Percentiles rank a stretch among this genome's conserved stretches.
Conservation (phyloP, 2,113 vertebrate species). For the Anser brachyrhynchus region DNA sequence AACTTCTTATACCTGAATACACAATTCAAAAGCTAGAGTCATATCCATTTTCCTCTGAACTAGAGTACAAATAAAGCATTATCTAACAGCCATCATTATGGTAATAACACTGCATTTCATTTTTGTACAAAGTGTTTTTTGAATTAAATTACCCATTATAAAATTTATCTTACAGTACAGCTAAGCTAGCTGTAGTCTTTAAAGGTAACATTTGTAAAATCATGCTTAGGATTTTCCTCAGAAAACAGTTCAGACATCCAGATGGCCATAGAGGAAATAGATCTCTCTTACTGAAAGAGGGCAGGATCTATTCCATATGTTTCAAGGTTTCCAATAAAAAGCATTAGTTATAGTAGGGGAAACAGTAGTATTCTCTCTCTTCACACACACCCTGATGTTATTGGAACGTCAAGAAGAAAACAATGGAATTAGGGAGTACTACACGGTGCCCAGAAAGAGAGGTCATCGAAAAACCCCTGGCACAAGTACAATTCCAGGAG, state of each 20-base stretch:
- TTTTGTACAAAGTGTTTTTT: background rate
- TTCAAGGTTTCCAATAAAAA: background rate
- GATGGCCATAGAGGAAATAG: background rate
- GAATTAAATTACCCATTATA: background rate
- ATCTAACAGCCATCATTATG: background rate
- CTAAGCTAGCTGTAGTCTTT: background rate
- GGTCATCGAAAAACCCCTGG: background rate
- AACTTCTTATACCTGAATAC: background rate
- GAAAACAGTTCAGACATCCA: fast-evolving
- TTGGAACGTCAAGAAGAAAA: background rate
- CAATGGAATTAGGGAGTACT: background rate
- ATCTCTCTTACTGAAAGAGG: background rate
- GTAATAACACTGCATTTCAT: background rate
- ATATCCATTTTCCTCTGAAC: background rate
- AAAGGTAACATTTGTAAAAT: background rate
- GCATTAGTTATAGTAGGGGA: background rate
- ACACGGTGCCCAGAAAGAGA: background rate
- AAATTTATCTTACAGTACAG: background rate
- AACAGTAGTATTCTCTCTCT: background rate
- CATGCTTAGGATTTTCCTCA: background rate
- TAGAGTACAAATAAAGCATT: background rate
- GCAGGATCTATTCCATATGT: background rate
- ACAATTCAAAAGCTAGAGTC: background rate
- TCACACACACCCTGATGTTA: background rate
- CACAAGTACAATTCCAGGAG: background rate